Conservation (phyloP, 2,797 vertebrate genomes). For the Triplophysa bombifrons region DNA sequence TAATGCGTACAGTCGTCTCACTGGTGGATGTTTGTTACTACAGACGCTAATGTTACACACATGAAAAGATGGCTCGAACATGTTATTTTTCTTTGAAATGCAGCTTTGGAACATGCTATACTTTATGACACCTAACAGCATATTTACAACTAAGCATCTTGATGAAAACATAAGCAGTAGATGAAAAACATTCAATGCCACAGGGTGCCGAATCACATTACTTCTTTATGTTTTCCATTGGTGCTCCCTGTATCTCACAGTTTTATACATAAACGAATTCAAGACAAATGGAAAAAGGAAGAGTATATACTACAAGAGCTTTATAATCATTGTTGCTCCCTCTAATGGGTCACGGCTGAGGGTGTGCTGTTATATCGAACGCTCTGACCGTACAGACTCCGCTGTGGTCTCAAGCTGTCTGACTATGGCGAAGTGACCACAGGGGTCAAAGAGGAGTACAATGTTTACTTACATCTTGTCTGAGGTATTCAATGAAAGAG, state of each 20-base stretch:
- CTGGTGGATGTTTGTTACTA: slow-evolving; percentile 31
- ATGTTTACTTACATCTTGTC: slow-evolving; percentile 59
- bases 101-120: not conserved
- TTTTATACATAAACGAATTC: not conserved
- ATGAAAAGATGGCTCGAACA: not conserved
- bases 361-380: slow-evolving; percentile 18
- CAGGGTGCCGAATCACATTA: not conserved
- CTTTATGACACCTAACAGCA: not conserved
- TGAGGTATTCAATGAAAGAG: slow-evolving; percentile 33
- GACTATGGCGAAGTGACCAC: slow-evolving; percentile 51
- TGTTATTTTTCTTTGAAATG: not conserved
- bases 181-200: not conserved
- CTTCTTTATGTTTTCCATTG: not conserved
- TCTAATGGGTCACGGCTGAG: slow-evolving; percentile 6
- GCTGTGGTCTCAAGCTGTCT: slow-evolving; percentile 1
- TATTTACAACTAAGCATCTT: not conserved
- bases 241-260: slow-evolving; percentile 9
- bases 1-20: slow-evolving; percentile 29
- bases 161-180: not conserved
- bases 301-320: not conserved
- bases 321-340: slow-evolving; percentile 2
- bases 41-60: not conserved
- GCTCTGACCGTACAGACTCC: not conserved
- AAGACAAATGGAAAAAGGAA: slow-evolving; percentile 8
- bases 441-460: slow-evolving; percentile 62